A percentile compares a stretch with the other conserved stretches of the same genome.
phyloP scores from a whole-genome alignment of 2,888 invertebrate genomes.

The Rhaphigaster nebulosa region DNA sequence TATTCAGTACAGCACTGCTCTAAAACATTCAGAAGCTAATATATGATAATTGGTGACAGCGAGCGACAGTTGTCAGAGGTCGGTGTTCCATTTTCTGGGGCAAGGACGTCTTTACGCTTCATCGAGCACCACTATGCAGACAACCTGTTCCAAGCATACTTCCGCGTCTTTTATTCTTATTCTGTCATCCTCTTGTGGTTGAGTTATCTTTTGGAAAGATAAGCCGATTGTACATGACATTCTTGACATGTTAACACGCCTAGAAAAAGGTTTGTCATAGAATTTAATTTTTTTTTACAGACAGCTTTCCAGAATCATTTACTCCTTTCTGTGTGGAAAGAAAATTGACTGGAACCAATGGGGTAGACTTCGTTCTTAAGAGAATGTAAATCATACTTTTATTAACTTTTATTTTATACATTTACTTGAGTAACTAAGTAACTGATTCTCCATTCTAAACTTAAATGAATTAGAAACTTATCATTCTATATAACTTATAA shows the following conservation, averaged over 20 bases:
- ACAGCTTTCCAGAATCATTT: neutral
- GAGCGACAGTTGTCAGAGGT: constrained; percentile 13
- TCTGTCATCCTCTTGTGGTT: neutral
- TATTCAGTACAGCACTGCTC: neutral
- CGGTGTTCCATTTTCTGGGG: constrained; percentile 32
- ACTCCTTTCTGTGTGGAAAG: neutral
- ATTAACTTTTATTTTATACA: neutral
- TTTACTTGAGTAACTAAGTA: neutral
- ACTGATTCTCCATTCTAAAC: neutral
- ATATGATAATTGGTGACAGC: constrained; percentile 18
- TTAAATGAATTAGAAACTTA: neutral
- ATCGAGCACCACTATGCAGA: constrained; percentile 22
- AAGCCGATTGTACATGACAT: neutral
- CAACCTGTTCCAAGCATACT: constrained; percentile 16
- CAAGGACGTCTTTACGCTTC: constrained; percentile 45
- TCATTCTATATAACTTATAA: too few relatives aligned
- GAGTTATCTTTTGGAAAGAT: neutral
- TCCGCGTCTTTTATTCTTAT: constrained; percentile 2
- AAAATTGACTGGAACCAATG: neutral
- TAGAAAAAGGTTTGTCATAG: neutral
- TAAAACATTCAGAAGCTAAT: constrained; percentile 6
- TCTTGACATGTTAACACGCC: neutral
- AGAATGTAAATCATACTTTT: neutral
- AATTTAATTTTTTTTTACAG: neutral
- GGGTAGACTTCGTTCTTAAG: neutral